Base-by-base conservation (phyloP, 2,888 invertebrate species). In the Athetis lepigone region DNA sequence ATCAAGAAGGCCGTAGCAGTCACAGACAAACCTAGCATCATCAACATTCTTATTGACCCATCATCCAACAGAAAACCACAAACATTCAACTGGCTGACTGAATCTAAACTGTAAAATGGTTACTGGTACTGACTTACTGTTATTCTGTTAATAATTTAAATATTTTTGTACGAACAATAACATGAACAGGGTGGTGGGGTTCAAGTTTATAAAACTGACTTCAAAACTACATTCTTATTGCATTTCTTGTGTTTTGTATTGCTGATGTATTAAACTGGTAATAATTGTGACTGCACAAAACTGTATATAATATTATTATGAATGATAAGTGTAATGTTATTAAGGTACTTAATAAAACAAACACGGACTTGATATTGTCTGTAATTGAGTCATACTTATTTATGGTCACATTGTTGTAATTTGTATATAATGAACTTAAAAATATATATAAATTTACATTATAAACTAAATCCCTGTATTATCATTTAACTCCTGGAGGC, bases 11-110 rank as follows among this genome's bases (percentile, higher is more conserved):
- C 97, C 2, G 92, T 98, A 45, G 90, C 96, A 70, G 95, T 97
- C 33, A 96, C 93, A 1, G 97, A 98, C 89, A 96, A 96, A 64
- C 98, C 99, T 0, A 97, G 97, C 69, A 96, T 99, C 76, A 98
- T 99, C 78, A 99, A 99, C 88, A 97, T 99, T 23, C 96, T 98
- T 83, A 99, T 99, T 58, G 97, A 96, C 88, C 98, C 99, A 4
- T 96, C 97, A 70, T 98, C 99, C 13, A 98, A 97, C 87, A 96
- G 99, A 73, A 99, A 99, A 91, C 96, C 97, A 39, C 99, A 99
- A 93, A 96, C 97, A 18, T 98, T 98, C 90, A 97, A 96, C 86
- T 99, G 99, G 99, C 95, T 99, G 5, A 98, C 99, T 0, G 98
- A 98, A 92, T 98, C 98, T 6, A 99, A 99, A 91, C 94, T 98